A percentile compares a stretch with the other conserved stretches of the same genome.
Evolutionary conservation across 2,113 vertebrate genomes (phyloP).

Genomic region (Antechinus stuartii): DNA sequence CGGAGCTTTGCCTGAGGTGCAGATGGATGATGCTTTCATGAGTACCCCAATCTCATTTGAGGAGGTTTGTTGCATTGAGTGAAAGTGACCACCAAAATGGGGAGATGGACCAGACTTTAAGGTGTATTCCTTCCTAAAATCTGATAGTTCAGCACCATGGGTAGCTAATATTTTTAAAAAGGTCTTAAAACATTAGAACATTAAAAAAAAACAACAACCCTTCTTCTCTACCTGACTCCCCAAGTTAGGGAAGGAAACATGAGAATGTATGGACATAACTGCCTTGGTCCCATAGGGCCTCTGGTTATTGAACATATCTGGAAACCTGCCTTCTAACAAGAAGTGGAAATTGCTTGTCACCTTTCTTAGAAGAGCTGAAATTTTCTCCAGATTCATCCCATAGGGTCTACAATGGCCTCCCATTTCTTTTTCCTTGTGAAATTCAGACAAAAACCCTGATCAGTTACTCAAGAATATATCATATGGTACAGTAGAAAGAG

Average conservation of each 20-base stretch:
- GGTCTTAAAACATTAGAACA: neutral
- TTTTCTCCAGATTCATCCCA: neutral
- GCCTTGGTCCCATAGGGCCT: neutral
- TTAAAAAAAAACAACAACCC: neutral
- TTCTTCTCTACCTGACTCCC: neutral
- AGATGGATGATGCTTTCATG: conserved; percentile 43
- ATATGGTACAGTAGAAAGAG: neutral
- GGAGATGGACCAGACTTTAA: neutral
- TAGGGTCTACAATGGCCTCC: neutral
- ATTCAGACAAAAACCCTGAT: neutral
- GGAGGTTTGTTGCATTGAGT: conserved; percentile 64
- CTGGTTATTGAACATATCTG: neutral
- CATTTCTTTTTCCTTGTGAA: neutral
- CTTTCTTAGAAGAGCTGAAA: neutral
- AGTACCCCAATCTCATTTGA: conserved; percentile 44
- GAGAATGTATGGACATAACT: neutral
- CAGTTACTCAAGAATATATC: neutral
- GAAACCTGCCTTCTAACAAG: neutral
- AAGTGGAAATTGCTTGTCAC: neutral
- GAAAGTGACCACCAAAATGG: conserved; percentile 7
- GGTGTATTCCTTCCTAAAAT: neutral
- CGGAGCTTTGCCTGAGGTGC: conserved; percentile 36
- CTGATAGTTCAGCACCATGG: neutral
- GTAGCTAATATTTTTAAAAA: conserved; percentile 8
- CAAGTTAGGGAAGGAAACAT: neutral